phyloP scores from a whole-genome alignment of 2,888 invertebrate species.

The Agrotis exclamationis region DNA sequence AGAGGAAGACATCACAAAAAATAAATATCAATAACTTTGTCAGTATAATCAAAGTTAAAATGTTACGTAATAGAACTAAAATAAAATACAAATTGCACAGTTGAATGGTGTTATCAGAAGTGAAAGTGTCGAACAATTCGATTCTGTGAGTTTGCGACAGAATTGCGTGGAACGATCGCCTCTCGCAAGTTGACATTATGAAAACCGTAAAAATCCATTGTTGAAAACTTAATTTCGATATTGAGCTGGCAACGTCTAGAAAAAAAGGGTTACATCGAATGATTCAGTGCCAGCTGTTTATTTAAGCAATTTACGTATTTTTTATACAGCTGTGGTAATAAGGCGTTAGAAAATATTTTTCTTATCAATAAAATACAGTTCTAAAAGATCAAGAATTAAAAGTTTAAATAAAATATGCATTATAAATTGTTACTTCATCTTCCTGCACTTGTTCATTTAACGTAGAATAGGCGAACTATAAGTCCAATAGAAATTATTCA shows the following conservation, averaged over 20 bases:
- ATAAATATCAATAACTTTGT: conserved; percentile 12
- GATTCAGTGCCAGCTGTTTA: not conserved
- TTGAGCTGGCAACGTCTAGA: conserved; percentile 10
- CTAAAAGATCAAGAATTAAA: not conserved
- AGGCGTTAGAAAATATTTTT: not conserved
- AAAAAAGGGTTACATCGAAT: not conserved
- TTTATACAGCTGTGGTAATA: conserved; percentile 51
- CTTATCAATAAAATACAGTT: not conserved
- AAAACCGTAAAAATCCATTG: conserved; percentile 41
- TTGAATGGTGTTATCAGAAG: conserved; percentile 48
- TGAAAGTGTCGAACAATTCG: conserved; percentile 55
- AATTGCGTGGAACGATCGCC: conserved; percentile 52
- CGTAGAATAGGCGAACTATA: too few species aligned
- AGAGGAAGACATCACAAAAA: conserved; percentile 37
- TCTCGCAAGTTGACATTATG: conserved; percentile 49
- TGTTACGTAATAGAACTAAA: conserved; percentile 51
- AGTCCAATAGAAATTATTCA: too few species aligned
- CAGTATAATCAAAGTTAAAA: conserved; percentile 10
- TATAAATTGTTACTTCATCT: not conserved
- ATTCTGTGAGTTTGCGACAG: conserved; percentile 37
- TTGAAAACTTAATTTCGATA: conserved; percentile 24
- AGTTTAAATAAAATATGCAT: not conserved
- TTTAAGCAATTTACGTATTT: conserved; percentile 15
- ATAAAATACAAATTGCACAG: conserved; percentile 49
- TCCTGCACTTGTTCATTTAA: not conserved